Conservation (phyloP, 2,797 vertebrate genomes). For the Pachyuromys duprasi region DNA sequence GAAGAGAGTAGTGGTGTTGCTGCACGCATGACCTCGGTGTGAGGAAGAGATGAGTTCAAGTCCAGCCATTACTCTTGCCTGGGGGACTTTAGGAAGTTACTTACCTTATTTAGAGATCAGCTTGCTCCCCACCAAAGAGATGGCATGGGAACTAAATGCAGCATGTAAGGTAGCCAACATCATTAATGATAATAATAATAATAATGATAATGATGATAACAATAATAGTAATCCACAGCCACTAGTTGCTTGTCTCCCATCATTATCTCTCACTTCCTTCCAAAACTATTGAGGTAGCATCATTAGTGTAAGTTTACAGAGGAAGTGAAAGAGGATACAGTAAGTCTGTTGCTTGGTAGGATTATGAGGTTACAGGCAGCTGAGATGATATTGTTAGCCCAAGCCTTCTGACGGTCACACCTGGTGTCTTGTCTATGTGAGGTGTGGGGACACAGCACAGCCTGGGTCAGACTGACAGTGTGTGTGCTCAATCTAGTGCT, state of each 20-base stretch:
- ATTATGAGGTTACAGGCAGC: background rate
- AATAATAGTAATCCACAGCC: background rate
- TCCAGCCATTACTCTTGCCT: background rate
- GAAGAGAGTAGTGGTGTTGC: background rate
- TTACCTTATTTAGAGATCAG: background rate
- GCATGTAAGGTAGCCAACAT: background rate
- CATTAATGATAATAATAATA: background rate
- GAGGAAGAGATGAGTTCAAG: background rate
- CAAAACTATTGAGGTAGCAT: background rate
- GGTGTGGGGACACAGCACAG: background rate
- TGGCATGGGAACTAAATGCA: background rate
- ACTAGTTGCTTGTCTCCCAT: background rate
- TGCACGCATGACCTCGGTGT: fast-evolving
- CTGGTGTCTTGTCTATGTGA: background rate
- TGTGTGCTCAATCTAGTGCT: background rate
- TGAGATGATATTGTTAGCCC: background rate
- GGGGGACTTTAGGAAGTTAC: background rate
- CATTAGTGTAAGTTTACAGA: background rate
- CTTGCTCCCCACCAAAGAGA: background rate
- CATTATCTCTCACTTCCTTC: background rate
- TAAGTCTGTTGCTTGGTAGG: background rate
- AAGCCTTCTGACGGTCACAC: background rate
- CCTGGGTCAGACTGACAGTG: background rate
- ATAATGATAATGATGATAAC: background rate
- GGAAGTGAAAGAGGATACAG: background rate